Conservation (phyloP, 2,888 invertebrate genomes). For the Thyatira batis region DNA sequence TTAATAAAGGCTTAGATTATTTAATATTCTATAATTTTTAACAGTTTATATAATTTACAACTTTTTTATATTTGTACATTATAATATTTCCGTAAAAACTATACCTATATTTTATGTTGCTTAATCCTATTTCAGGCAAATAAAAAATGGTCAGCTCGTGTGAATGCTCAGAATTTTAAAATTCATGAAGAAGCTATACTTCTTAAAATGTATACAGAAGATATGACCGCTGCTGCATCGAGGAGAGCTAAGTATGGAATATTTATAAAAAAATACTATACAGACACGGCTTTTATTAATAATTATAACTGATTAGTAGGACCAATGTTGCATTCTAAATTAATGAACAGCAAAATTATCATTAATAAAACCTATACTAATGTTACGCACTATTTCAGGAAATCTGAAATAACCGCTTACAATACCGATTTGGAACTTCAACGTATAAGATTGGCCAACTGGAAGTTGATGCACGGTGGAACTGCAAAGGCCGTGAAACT, state of each 20-base stretch:
- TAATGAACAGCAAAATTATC: no score
- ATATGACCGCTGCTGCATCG: constrained; percentile 59
- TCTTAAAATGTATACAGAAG: constrained; percentile 66
- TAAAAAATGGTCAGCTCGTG: constrained; percentile 64
- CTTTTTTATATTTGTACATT: no score
- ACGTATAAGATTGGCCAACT: constrained; percentile 65
- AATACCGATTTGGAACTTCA: constrained; percentile 67
- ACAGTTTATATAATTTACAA: no score
- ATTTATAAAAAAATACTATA: no score
- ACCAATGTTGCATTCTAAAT: no score
- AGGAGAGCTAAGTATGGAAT: constrained; percentile 58
- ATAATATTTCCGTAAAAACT: no score
- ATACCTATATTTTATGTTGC: no score
- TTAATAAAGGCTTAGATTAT: constrained; percentile 31
- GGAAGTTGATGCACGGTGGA: constrained; percentile 64
- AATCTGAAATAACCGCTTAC: constrained; percentile 68
- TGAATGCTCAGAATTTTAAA: constrained; percentile 65
- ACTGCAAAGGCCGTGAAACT: constrained; percentile 50
- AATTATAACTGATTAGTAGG: no score
- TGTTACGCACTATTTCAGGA: constrained; percentile 39
- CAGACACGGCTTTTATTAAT: no score
- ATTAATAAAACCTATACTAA: background rate
- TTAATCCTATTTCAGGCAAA: constrained; percentile 51
- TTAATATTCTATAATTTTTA: no score
- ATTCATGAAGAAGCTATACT: constrained; percentile 65